Base-by-base conservation (phyloP, 1,140 invertebrate genomes). In the Leguminivora glycinivorella region DNA sequence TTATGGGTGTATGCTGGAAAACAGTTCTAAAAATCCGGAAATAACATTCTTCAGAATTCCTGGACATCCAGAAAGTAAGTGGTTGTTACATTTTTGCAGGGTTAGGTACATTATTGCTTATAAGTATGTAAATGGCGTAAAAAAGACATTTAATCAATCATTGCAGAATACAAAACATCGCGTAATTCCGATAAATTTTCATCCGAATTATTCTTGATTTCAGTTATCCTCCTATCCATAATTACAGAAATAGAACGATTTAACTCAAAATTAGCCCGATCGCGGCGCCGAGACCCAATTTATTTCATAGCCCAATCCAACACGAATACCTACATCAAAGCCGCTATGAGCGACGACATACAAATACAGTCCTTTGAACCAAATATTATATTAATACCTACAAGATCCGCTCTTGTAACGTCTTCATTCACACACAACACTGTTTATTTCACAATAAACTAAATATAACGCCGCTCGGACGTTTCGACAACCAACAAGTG, bases 401-500 rank as follows among this genome's bases (percentile, higher is more conserved):
- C 77, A 78, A 68, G 63, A 56, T 60, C 58, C 67, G 69, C 71
- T 70, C 71, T 63, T 78, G 75, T 83, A 85, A 90, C 83, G 83
- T 88, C 86, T 88, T 84, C 83, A 90, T 88, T 82, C 73, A 58
- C 56, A 43, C 56, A 52, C 26, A 69, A 43, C 70, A 63, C 73
- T 66, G 81, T 88, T 87, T 87, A 85, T 90, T 87, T 87, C 87
- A 88, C 88, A 87, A 90, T 90, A 90, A 87, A 89, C 79, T 85
- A 83, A 89, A 89, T 89, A 89, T 88, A 90, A 83, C 70, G 82
- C 79, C 78, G 79, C 80, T 82, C 78, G 79, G 86, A 83, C 81
- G 77, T 80, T 85, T 89, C 84, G 86, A 90, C 85, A 89, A 79
- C 78, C 77, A 82, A 83, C 87, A 89, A 87, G 83, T 84, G 84